Conservation (phyloP, 1,140 invertebrate genomes). For the Scaptomyza graminum region DNA sequence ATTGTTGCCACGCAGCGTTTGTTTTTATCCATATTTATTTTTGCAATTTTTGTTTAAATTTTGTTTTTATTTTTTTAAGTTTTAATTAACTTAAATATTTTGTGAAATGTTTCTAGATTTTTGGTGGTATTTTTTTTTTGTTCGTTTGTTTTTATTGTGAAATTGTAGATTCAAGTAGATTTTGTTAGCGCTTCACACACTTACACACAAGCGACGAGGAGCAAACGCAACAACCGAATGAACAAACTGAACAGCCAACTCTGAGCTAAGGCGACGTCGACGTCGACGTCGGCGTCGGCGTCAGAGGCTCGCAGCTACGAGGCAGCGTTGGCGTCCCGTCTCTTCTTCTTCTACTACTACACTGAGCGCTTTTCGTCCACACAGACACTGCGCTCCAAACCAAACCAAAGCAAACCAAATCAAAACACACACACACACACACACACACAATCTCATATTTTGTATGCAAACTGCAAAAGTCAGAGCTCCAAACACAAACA, state of each 20-base stretch:
- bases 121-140: slow-evolving; percentile 11
- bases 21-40: no score
- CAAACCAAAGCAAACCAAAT: slow-evolving; percentile 75
- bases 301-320: not conserved
- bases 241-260: slow-evolving; percentile 64
- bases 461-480: slow-evolving; percentile 53
- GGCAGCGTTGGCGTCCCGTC: slow-evolving; percentile 1
- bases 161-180: slow-evolving; percentile 35
- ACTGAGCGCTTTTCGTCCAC: slow-evolving; percentile 44
- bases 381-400: slow-evolving; percentile 63
- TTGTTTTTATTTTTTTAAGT: slow-evolving; percentile 17
- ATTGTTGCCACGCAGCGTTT: slow-evolving; percentile 21
- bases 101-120: not conserved
- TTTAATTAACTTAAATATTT: no score
- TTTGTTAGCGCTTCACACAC: slow-evolving; percentile 50
- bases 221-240: slow-evolving; percentile 80
- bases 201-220: slow-evolving; percentile 80
- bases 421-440: slow-evolving; percentile 59
- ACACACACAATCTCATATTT: slow-evolving; percentile 24
- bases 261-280: slow-evolving; percentile 42
- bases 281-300: slow-evolving; percentile 30
- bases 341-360: not conserved
- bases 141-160: not conserved
- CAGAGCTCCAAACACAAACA: slow-evolving; percentile 34
- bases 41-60: no score